A percentile compares a stretch with the other conserved stretches of the same genome.
Evolutionary conservation across 1,140 invertebrate species (phyloP).

Genomic region (Hestina assimilis): DNA sequence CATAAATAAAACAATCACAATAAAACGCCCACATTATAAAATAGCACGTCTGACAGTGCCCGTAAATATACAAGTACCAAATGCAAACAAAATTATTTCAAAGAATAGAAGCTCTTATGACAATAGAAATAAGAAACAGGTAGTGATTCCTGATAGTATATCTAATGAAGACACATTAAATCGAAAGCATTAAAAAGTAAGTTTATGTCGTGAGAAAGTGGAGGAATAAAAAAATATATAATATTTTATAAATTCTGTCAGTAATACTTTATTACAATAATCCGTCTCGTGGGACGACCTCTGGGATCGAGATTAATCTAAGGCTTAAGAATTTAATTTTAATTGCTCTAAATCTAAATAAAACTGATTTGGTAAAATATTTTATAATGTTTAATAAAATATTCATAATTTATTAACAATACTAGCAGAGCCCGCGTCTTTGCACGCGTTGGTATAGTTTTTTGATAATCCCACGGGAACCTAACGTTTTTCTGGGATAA

Average conservation of each 20-base stretch:
- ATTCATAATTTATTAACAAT: too few species aligned
- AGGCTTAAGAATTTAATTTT: too few species aligned
- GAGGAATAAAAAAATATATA: neutral
- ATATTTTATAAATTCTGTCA: neutral
- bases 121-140: neutral
- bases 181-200: neutral
- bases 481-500: too few species aligned
- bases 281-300: too few species aligned
- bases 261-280: neutral
- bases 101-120: neutral
- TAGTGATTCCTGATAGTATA: neutral
- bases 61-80: neutral
- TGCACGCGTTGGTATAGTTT: too few species aligned
- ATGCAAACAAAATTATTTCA: neutral
- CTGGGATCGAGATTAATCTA: too few species aligned
- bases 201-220: neutral
- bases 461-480: too few species aligned
- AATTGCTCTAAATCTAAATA: too few species aligned
- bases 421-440: too few species aligned
- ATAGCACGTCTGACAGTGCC: neutral
- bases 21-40: slow-evolving; percentile 7
- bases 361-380: too few species aligned
- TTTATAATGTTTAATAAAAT: too few species aligned
- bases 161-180: neutral
- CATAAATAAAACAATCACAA: slow-evolving; percentile 10